phyloP scores from a whole-genome alignment of 2,797 vertebrate genomes.

The Sebastes melanostomus region DNA sequence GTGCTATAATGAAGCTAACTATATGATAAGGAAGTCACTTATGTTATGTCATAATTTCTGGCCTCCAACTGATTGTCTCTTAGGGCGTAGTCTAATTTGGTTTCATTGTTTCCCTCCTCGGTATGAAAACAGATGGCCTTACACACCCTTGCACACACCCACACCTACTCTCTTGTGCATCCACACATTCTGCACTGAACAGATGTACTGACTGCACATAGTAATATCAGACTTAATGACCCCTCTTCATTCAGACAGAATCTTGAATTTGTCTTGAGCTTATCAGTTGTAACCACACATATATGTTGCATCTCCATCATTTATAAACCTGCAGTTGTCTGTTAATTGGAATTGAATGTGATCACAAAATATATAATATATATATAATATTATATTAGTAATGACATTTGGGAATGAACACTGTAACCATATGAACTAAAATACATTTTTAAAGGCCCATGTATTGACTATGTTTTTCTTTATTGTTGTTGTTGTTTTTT shows the following conservation, averaged over 20 bases:
- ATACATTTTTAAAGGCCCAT: too few species aligned
- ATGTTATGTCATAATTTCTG: constrained; percentile 37
- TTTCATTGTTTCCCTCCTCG: constrained; percentile 60
- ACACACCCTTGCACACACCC: constrained; percentile 23
- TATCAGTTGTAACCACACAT: neutral
- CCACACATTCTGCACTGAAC: constrained; percentile 8
- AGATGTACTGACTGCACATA: neutral
- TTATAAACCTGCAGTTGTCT: neutral
- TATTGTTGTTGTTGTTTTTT: too few species aligned
- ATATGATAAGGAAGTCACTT: constrained; percentile 49
- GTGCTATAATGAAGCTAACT: neutral
- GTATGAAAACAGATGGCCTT: constrained; percentile 60
- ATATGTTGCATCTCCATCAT: neutral
- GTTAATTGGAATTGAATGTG: neutral
- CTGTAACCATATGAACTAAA: too few species aligned
- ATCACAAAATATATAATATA: neutral
- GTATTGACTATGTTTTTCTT: too few species aligned
- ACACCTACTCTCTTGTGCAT: constrained; percentile 23
- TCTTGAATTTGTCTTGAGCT: neutral
- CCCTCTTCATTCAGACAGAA: neutral
- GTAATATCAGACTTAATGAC: neutral
- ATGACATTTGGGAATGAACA: too few species aligned
- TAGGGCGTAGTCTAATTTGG: constrained; percentile 43
- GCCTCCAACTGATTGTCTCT: constrained; percentile 25
- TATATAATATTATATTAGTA: too few species aligned